These are phyloP conservation scores for Alaudala cheleensis DNA, from an alignment of 2,113 vertebrate species.

Conservation along the genomic window DNA sequence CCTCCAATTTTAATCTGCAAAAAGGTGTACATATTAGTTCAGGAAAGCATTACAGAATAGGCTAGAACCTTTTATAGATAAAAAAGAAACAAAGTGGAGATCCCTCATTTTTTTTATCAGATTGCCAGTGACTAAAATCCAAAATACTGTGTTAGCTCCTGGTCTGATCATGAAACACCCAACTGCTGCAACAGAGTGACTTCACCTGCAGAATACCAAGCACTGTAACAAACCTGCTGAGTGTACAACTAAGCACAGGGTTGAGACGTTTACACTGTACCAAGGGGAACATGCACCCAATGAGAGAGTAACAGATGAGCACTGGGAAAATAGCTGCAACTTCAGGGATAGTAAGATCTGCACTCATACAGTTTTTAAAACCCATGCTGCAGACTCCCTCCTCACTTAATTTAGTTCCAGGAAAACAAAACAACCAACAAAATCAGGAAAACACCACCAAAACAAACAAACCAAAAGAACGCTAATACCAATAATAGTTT, in stretches of 20 bases:
- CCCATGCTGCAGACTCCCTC: not conserved
- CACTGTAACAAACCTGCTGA: not conserved
- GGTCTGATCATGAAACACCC: not conserved
- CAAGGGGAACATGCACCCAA: not conserved
- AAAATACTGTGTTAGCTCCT: not conserved
- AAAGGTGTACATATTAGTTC: not conserved
- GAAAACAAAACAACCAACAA: not conserved
- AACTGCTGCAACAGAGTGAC: not conserved
- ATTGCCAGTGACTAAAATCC: not conserved
- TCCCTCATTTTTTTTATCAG: not conserved
- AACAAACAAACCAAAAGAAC: not conserved
- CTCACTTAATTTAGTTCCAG: not conserved
- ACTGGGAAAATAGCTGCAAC: not conserved
- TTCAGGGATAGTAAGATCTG: not conserved
- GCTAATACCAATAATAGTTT: not conserved
- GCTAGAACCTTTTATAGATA: not conserved
- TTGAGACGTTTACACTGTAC: not conserved
- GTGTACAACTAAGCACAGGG: not conserved
- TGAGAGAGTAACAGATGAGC: not conserved
- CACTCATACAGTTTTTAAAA: not conserved
- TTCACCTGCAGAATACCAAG: not conserved
- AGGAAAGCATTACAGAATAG: not conserved
- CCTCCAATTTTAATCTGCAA: slow-evolving; percentile 81
- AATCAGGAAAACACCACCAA: not conserved
- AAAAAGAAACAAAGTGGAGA: not conserved